phyloP scores from a whole-genome alignment of 2,113 vertebrate genomes.

The Nanorana parkeri region DNA sequence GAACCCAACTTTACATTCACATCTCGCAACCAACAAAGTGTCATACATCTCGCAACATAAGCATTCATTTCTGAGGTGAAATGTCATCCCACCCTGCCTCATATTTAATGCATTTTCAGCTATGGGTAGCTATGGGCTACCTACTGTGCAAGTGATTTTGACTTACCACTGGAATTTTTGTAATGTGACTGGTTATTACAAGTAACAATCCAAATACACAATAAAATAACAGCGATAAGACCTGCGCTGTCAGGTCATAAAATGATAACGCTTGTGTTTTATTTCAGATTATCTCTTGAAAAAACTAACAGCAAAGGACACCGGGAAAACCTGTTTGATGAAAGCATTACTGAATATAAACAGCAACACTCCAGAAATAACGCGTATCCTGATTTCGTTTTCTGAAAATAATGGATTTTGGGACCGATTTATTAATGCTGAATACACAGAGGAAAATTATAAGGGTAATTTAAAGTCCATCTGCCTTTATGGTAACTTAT shows the following conservation, averaged over 20 bases:
- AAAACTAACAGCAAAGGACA: constrained; percentile 74
- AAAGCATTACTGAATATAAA: constrained; percentile 82
- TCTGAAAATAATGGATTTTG: constrained; percentile 73
- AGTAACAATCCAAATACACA: too few species aligned
- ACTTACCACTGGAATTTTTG: too few species aligned
- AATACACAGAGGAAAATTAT: constrained; percentile 79
- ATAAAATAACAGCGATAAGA: too few species aligned
- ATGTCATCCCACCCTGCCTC: too few species aligned
- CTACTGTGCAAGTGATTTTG: too few species aligned
- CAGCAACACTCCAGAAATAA: constrained; percentile 69
- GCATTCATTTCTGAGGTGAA: too few species aligned
- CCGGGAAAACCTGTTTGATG: constrained; percentile 81
- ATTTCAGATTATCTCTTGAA: constrained; percentile 76
- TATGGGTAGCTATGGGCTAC: too few species aligned
- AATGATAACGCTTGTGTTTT: neutral
- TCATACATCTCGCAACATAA: too few species aligned
- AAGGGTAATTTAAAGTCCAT: constrained; percentile 67
- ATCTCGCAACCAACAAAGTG: too few species aligned
- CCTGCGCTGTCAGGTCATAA: neutral
- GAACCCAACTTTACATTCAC: too few species aligned
- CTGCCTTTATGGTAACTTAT: neutral
- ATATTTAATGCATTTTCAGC: too few species aligned
- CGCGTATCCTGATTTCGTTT: constrained; percentile 70
- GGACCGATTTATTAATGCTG: constrained; percentile 75
- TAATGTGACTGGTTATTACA: too few species aligned